A percentile compares a stretch with the other conserved stretches of the same genome.
phyloP scores from a whole-genome alignment of 2,113 vertebrate species.

The Antechinus flavipes region DNA sequence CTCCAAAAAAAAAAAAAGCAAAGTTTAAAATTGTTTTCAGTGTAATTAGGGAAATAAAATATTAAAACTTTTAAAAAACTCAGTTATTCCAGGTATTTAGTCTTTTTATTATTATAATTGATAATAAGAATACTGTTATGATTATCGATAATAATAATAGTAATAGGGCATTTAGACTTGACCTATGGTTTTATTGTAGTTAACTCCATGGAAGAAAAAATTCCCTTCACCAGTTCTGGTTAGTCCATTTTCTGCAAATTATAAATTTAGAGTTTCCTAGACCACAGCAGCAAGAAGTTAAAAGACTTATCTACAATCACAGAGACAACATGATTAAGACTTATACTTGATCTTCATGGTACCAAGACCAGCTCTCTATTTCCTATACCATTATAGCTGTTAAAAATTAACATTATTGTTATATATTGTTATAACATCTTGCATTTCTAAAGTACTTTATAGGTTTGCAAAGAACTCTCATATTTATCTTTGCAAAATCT shows the following conservation, averaged over 20 bases:
- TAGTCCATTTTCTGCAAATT: background rate
- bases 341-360: background rate
- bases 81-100: background rate
- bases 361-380: background rate
- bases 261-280: background rate
- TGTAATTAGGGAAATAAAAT: too few species aligned
- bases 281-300: background rate
- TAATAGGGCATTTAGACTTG: background rate
- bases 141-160: background rate
- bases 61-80: background rate
- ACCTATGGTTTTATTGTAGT: background rate
- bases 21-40: too few species aligned
- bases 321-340: background rate
- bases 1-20: too few species aligned
- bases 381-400: background rate
- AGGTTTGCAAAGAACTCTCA: background rate
- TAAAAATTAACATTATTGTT: too few species aligned
- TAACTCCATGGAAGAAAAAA: background rate
- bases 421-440: background rate
- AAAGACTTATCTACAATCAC: background rate
- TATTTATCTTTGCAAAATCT: background rate
- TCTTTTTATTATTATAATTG: background rate
- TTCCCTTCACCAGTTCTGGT: too few species aligned
- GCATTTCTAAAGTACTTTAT: background rate
- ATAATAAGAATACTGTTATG: background rate